Evolutionary conservation across 1,140 invertebrate genomes (phyloP), one percentile per base, ranked within the genome.

Genomic region (Colletes latitarsis): DNA sequence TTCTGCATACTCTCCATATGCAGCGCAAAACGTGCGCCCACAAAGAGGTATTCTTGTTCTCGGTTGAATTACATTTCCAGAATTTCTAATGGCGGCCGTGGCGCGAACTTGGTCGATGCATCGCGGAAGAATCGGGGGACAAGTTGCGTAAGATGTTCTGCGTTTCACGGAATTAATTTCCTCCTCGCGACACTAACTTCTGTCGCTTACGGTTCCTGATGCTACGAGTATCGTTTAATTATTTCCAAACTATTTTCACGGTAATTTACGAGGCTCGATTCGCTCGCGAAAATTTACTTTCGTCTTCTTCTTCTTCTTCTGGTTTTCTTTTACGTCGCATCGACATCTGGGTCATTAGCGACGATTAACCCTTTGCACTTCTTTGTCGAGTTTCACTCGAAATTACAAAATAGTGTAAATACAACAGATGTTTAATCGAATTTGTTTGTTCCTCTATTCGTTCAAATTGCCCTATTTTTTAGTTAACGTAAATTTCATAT

Each of bases 1-100:
- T 85, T 85, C 74, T 70, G 83, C 83, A 85, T 82, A 67, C 72
- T 80, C 80, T 73, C 64, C 78, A 70, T 83, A 83, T 80, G 71
- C 43, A 52, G 62, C 21, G n/a, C 71, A 78, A 73, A 81, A 69
- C 82, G 60, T 81, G 55, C 62, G 15, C 55, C 39, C 52, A 52
- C 55, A 66, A 78, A 85, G 74, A 70, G 72, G 63, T 78, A 67
- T 77, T 82, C 71, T 70, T 77, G 84, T 85, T 85, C 73, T 77
- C 82, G 72, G 75, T 74, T 30, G 82, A 74, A 80, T 80, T 68
- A 67, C 78, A 68, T 74, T 75, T 80, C 63, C 72, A 53, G 78
- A 75, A 80, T 80, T 68, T 80, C 78, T 75, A 60, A 75, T 67
- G 72, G 71, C 15, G 15, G 21, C 43, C 0, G 30, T 30, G 30